Evolutionary conservation across 2,797 vertebrate genomes (phyloP), one percentile per base, ranked within the genome.

Genomic region (Neoniphon sammara): DNA sequence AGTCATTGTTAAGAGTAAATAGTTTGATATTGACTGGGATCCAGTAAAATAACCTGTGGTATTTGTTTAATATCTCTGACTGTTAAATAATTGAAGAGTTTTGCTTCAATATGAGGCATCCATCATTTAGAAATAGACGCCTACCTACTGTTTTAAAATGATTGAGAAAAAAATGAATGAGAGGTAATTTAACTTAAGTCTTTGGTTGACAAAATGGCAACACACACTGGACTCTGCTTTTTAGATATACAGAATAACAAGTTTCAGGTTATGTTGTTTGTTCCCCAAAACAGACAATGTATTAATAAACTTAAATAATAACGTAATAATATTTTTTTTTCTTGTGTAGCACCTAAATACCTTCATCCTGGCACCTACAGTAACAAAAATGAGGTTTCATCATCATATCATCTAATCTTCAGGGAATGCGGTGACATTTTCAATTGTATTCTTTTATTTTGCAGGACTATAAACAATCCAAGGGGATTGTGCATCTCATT

Each of bases 1-100:
- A 89, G 88, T 91, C 86, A 80, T 89, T 36, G 14, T 78, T 46
- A 31, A 81, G 23, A 87, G 68, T 66, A 80, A 71, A 34, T 2
- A 64, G 59, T 75, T 66, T 67, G 44, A 85, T 71, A 82, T 60
- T 66, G 69, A 87, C 73, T 73, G 62, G 57, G 78, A 86, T 83
- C 75, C 65, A 84, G 74, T 73, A 18, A 84, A 78, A 62, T 21
- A 58, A 72, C 44, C 3, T 52, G 27, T 47, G 46, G 20, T 27
- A 20, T 60, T 75, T 42, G 70, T 34, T 30, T 25, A 4, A 56
- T 39, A 18, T 62, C 8, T 73, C 21, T 42, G 15, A n/a, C 20
- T 25, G 52, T 10, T 21, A 53, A 53, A 21, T 25, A 25, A 11
- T 53, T 53, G 21, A 49, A n/a, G 47, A 49, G 18, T 49, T 20